phyloP scores from a whole-genome alignment of 2,888 invertebrate genomes.

The Apamea monoglypha region DNA sequence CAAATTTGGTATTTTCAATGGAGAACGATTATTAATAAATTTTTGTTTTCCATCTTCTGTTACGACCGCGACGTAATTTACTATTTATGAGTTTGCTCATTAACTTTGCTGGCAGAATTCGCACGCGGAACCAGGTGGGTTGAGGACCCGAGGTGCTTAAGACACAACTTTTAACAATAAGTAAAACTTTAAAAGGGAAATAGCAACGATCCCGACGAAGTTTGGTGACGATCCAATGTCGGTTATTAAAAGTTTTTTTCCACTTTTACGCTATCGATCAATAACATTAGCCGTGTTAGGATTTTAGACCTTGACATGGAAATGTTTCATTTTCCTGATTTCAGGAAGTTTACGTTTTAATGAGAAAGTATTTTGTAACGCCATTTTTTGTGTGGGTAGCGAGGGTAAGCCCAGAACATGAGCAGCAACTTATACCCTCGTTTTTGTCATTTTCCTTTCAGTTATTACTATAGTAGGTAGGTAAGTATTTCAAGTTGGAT shows the following conservation, averaged over 20 bases:
- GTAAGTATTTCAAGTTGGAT: not conserved
- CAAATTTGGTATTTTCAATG: slow-evolving; percentile 57
- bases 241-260: slow-evolving; percentile 41
- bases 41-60: slow-evolving; percentile 58
- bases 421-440: not conserved
- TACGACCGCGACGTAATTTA: slow-evolving; percentile 51
- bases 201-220: slow-evolving; percentile 27
- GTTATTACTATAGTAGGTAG: not conserved
- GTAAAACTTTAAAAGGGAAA: slow-evolving; percentile 43
- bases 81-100: slow-evolving; percentile 57
- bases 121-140: slow-evolving; percentile 36
- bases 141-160: slow-evolving; percentile 32
- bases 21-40: slow-evolving; percentile 61
- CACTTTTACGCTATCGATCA: slow-evolving; percentile 53
- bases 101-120: slow-evolving; percentile 34
- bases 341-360: slow-evolving; percentile 49
- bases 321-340: slow-evolving; percentile 53
- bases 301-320: slow-evolving; percentile 61
- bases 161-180: slow-evolving; percentile 56
- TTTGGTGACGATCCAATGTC: slow-evolving; percentile 19
- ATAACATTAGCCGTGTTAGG: slow-evolving; percentile 41
- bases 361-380: slow-evolving; percentile 32
- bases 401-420: not conserved
- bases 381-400: slow-evolving; percentile 29
- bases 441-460: not conserved